These are phyloP conservation scores for Rhagoletis pomonella DNA, from an alignment of 1,140 invertebrate genomes.

Conservation along the genomic window DNA sequence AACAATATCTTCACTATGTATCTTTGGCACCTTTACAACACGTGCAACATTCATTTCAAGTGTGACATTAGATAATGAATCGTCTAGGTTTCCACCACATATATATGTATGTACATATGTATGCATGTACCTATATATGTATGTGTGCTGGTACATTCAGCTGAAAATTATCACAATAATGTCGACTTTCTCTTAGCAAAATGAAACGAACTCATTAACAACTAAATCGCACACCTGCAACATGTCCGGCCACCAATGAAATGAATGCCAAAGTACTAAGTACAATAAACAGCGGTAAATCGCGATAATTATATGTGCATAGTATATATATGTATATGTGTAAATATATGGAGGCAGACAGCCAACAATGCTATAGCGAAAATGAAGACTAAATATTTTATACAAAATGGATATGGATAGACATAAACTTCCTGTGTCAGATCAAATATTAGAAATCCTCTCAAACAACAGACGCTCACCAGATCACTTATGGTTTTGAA, in stretches of 20 bases:
- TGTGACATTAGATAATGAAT: constrained; percentile 39
- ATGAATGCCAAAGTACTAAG: constrained; percentile 47
- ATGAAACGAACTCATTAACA: constrained; percentile 50
- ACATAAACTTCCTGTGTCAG: too few relatives aligned
- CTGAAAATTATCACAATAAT: constrained; percentile 23
- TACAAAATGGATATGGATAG: too few relatives aligned
- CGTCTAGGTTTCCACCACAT: not conserved
- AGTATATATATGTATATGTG: not conserved
- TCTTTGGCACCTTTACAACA: not conserved
- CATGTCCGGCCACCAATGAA: constrained; percentile 4
- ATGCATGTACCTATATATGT: not conserved
- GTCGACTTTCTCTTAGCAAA: constrained; percentile 48
- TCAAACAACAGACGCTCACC: too few relatives aligned
- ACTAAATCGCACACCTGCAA: constrained; percentile 44
- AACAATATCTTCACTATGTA: not conserved
- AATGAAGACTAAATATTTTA: too few relatives aligned
- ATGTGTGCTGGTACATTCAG: not conserved
- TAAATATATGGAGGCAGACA: not conserved
- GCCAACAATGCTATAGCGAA: too few relatives aligned
- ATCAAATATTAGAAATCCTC: too few relatives aligned
- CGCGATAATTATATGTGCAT: not conserved
- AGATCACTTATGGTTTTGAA: too few relatives aligned
- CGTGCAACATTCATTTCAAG: constrained; percentile 36
- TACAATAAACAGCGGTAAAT: constrained; percentile 20
- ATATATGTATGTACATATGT: not conserved